phyloP scores from a whole-genome alignment of 2,113 vertebrate genomes.

The Rhinichthys klamathensis region DNA sequence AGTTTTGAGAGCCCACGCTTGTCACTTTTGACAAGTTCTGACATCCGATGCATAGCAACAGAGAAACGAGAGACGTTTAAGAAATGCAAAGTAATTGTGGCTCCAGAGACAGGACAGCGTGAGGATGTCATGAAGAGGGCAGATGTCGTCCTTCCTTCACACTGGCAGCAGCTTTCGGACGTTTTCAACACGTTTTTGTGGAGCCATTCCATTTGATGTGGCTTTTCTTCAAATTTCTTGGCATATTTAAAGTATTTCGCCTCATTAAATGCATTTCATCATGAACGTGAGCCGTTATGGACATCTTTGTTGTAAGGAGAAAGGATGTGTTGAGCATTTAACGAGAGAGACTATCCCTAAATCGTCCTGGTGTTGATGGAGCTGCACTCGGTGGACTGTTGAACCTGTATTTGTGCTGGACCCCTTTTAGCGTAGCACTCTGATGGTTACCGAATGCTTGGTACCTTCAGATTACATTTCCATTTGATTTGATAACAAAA shows the following conservation, averaged over 20 bases:
- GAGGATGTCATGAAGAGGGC: slow-evolving; percentile 15
- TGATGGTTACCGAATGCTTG: slow-evolving; percentile 14
- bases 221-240: slow-evolving; percentile 19
- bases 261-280: slow-evolving; percentile 16
- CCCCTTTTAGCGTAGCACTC: slow-evolving; percentile 20
- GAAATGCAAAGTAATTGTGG: neutral
- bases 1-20: neutral
- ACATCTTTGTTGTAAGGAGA: neutral
- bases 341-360: neutral
- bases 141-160: slow-evolving; percentile 13
- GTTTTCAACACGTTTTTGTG: slow-evolving; percentile 24
- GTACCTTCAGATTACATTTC: neutral
- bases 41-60: neutral
- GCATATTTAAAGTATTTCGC: slow-evolving; percentile 6
- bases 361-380: slow-evolving; percentile 30
- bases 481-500: neutral
- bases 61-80: neutral
- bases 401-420: slow-evolving; percentile 53
- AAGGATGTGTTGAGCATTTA: slow-evolving; percentile 19
- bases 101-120: neutral
- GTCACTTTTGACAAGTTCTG: slow-evolving; percentile 10
- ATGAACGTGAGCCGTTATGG: neutral
- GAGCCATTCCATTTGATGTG: slow-evolving; percentile 8
- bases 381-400: slow-evolving; percentile 31
- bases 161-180: slow-evolving; percentile 4